Conservation (phyloP, 64 coral and sea anemone species). For the Porites lutea region DNA sequence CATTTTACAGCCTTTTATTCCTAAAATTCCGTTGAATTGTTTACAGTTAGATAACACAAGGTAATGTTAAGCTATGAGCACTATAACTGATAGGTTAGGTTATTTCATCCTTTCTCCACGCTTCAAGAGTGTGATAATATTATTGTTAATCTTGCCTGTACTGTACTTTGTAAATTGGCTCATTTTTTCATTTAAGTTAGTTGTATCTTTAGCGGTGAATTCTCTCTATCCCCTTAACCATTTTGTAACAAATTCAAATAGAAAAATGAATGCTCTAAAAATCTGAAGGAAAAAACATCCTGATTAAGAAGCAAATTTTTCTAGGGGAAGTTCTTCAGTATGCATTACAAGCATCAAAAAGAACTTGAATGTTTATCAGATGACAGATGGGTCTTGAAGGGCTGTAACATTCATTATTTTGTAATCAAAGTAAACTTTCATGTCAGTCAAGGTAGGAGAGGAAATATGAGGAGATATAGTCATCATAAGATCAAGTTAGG, state of each 20-base stretch:
- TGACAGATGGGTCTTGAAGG: too few relatives aligned
- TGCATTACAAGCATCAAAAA: not conserved
- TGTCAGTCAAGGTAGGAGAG: not conserved
- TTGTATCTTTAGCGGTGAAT: not conserved
- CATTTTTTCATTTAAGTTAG: not conserved
- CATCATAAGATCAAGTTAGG: too few relatives aligned
- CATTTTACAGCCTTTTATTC: too few relatives aligned
- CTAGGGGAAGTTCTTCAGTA: not conserved
- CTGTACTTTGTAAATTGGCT: slow-evolving; percentile 29
- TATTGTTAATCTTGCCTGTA: slow-evolving; percentile 36
- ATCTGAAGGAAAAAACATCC: not conserved
- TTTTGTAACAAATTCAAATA: slow-evolving; percentile 1
- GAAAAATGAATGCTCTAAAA: not conserved
- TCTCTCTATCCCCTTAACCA: not conserved
- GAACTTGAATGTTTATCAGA: not conserved
- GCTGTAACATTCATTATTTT: not conserved
- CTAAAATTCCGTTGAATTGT: not conserved
- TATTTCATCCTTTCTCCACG: not conserved
- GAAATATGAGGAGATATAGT: not conserved
- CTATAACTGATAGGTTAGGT: not conserved
- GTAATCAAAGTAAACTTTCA: not conserved
- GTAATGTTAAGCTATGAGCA: not conserved
- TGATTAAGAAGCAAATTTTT: not conserved
- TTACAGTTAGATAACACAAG: not conserved
- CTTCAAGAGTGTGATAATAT: not conserved